These are phyloP conservation scores for Antennarius striatus DNA, from an alignment of 2,113 vertebrate genomes.

Conservation along the genomic window DNA sequence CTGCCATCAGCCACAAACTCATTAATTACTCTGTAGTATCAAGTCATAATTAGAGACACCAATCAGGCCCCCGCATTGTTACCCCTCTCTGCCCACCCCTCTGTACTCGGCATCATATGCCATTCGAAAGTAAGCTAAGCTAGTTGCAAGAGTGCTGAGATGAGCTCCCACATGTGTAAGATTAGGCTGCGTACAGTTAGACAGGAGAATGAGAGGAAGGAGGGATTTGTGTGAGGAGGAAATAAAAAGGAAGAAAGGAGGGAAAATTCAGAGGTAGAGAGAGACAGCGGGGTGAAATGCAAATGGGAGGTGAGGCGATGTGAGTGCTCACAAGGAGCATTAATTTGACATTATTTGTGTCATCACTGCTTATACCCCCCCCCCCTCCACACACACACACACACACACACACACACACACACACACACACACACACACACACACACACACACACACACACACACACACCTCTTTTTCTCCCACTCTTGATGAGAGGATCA, in stretches of 20 bases:
- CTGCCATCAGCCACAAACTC: constrained; percentile 77
- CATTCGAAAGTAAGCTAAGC: constrained; percentile 58
- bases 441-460: constrained; percentile 6
- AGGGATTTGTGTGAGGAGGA: constrained; percentile 37
- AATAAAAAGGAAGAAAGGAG: constrained; percentile 25
- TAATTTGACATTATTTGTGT: constrained; percentile 80
- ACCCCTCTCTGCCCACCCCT: constrained; percentile 15
- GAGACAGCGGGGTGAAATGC: constrained; percentile 47
- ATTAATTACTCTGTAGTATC: constrained; percentile 82
- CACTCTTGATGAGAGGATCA: constrained; percentile 65
- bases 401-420: constrained; percentile 3
- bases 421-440: not conserved
- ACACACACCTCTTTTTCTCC: constrained; percentile 46
- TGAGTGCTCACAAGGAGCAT: constrained; percentile 58
- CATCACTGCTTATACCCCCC: constrained; percentile 53
- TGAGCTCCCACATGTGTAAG: constrained; percentile 67
- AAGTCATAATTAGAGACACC: constrained; percentile 79
- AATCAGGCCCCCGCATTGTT: constrained; percentile 63
- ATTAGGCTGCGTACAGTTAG: constrained; percentile 59
- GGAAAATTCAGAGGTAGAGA: constrained; percentile 34
- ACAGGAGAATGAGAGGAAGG: constrained; percentile 17
- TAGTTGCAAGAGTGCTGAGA: constrained; percentile 40
- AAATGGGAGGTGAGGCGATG: constrained; percentile 58
- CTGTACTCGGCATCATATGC: constrained; percentile 54
- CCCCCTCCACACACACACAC: not conserved